A percentile compares a stretch with the other conserved stretches of the same genome.
Conservation (phyloP, 2,888 invertebrate species). For the Epinotia nisella region DNA sequence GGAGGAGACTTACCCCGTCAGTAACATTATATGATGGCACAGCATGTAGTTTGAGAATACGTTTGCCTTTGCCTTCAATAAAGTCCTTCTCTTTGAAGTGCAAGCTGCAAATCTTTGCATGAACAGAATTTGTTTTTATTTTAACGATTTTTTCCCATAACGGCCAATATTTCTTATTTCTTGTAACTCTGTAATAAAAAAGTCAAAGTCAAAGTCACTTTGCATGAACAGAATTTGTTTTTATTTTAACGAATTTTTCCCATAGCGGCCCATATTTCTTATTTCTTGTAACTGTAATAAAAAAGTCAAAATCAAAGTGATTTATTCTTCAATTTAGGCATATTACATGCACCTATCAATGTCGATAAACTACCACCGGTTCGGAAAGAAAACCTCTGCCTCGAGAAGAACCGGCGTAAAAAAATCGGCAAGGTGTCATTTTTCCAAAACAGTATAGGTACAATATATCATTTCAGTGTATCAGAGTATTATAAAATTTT, state of each 20-base stretch:
- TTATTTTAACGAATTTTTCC: constrained; percentile 25
- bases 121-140: constrained; percentile 1
- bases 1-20: not conserved
- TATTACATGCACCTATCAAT: no score
- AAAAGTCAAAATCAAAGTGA: no score
- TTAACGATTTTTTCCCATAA: constrained; percentile 28
- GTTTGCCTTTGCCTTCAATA: not conserved
- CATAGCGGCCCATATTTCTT: constrained; percentile 28
- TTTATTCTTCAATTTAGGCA: no score
- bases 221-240: not conserved
- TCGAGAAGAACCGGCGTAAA: no score
- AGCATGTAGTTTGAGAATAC: constrained; percentile 15
- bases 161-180: constrained; percentile 21
- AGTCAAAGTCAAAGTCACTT: no score
- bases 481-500: no score
- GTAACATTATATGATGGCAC: constrained; percentile 24
- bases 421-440: no score
- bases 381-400: no score
- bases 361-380: no score
- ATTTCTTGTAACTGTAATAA: constrained; percentile 29
- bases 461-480: no score
- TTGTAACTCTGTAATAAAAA: constrained; percentile 25
- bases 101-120: constrained; percentile 32
- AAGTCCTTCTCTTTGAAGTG: constrained; percentile 32
- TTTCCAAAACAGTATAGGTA: no score